Base-by-base conservation (phyloP, 2,113 vertebrate genomes). In the Ictalurus furcatus region DNA sequence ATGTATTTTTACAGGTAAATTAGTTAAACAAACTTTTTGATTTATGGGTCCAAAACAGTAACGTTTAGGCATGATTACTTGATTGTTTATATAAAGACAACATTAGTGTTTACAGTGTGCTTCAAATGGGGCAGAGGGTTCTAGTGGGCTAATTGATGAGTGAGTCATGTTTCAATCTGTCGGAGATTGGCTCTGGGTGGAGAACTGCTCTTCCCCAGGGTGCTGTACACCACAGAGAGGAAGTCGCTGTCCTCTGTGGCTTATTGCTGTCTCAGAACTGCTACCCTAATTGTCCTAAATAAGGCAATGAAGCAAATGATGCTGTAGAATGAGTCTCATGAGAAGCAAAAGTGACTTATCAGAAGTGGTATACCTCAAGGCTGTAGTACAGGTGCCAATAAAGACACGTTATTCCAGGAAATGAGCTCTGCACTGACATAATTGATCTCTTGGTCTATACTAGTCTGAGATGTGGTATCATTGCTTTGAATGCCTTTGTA, bases 211-310 rank as follows among this genome's bases (percentile, higher is more conserved):
- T 34, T 40, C 37, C 34, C 69, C 34, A 0, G n/a, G 74, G 56
- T 6, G 37, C 85, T 44, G 56, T 44, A 59, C 37, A 58, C 37
- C 23, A 48, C 30, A 80, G 56, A 34, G 19, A 80, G 28, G 17
- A n/a, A 52, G 58, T 80, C 16, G 2, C 9, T 16, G 25, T 67
- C 84, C 84, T 48, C 14, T 23, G 59, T 17, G 61, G 83, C 61
- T 52, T 80, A 2, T n/a, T 80, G 14, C 78, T 58, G 79, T 58
- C 79, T 58, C 52, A 58, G 79, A 81, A n/a, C 79, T 81, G 79
- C 17, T 58, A 58, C 16, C 54, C 79, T 37, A 82, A 9, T 59
- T 59, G 30, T 23, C 28, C 54, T 21, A 59, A 37, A 82, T 82
- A 23, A 82, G 19, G 19, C 34, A 17, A 82, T 1, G 30, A 59